A percentile compares a stretch with the other conserved stretches of the same genome.
Evolutionary conservation across 2,888 invertebrate species (phyloP).

Genomic region (Mesorhabditis sp.): DNA sequence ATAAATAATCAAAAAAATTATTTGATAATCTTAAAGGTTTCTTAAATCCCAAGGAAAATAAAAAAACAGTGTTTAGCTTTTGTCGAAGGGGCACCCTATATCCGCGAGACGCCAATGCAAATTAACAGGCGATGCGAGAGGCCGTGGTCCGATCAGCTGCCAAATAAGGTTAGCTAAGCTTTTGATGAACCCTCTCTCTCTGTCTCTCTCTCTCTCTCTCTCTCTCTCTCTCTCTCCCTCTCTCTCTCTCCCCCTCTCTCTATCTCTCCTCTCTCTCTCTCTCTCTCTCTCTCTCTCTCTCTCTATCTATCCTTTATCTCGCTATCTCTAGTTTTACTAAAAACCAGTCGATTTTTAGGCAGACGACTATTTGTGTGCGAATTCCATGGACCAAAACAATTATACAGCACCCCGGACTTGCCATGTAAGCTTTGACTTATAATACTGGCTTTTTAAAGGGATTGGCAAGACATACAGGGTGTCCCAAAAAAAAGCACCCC

Average conservation of each 20-base stretch:
- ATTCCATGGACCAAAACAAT: slow-evolving; percentile 40
- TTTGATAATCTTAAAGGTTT: too few species aligned
- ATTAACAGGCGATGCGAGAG: slow-evolving; percentile 42
- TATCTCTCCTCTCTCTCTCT: too few species aligned
- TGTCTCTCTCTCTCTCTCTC: too few species aligned
- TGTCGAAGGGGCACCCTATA: slow-evolving; percentile 43
- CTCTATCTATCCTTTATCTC: too few species aligned
- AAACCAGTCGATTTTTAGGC: slow-evolving; percentile 16
- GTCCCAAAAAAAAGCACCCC: too few species aligned
- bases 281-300: too few species aligned
- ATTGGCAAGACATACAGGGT: too few species aligned
- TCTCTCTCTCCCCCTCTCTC: too few species aligned
- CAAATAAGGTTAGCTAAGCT: not conserved
- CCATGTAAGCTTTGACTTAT: slow-evolving; percentile 25
- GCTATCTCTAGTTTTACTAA: not conserved
- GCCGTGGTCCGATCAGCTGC: slow-evolving; percentile 44
- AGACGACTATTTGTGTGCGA: slow-evolving; percentile 51
- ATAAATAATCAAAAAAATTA: too few species aligned
- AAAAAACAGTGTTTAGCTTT: slow-evolving; percentile 33
- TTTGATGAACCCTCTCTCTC: not conserved
- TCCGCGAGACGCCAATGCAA: slow-evolving; percentile 51
- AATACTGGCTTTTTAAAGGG: too few species aligned
- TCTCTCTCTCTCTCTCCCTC: too few species aligned
- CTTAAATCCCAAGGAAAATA: not conserved
- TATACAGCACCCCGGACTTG: slow-evolving; percentile 48